Conservation (phyloP, 2,888 invertebrate genomes). For the Aleiodes leptofemur region DNA sequence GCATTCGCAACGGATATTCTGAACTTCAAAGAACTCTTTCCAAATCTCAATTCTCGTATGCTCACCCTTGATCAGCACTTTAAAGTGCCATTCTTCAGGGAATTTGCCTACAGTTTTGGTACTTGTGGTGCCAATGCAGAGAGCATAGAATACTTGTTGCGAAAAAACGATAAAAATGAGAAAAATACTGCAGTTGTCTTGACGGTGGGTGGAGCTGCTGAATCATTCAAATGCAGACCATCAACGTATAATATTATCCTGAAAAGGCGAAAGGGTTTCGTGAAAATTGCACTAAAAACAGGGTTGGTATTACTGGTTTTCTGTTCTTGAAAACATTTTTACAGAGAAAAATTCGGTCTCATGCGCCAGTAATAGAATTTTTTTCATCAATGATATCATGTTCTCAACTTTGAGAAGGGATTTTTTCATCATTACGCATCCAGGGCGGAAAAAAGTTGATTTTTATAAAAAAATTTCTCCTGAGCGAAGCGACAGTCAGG, state of each 20-base stretch:
- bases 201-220: constrained; percentile 93
- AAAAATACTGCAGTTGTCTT: constrained; percentile 79
- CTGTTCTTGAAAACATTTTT: too few relatives aligned
- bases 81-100: constrained; percentile 83
- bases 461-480: too few relatives aligned
- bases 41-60: constrained; percentile 79
- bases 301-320: constrained; percentile 75
- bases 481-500: too few relatives aligned
- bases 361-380: too few relatives aligned
- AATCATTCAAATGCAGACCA: constrained; percentile 89
- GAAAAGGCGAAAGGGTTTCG: constrained; percentile 87
- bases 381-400: too few relatives aligned
- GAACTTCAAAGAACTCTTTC: constrained; percentile 78
- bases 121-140: constrained; percentile 80
- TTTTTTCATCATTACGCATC: too few relatives aligned
- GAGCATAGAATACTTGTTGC: constrained; percentile 81
- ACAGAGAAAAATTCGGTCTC: too few relatives aligned
- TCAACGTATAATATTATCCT: constrained; percentile 84
- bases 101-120: constrained; percentile 80
- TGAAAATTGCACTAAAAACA: constrained; percentile 83
- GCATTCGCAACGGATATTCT: constrained; percentile 86
- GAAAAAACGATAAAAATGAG: constrained; percentile 63
- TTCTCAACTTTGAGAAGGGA: too few relatives aligned
- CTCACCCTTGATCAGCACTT: constrained; percentile 86
- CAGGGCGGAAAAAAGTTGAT: too few relatives aligned